Conservation (phyloP, 1,140 invertebrate species). For the Schlechtendalia chinensis region DNA sequence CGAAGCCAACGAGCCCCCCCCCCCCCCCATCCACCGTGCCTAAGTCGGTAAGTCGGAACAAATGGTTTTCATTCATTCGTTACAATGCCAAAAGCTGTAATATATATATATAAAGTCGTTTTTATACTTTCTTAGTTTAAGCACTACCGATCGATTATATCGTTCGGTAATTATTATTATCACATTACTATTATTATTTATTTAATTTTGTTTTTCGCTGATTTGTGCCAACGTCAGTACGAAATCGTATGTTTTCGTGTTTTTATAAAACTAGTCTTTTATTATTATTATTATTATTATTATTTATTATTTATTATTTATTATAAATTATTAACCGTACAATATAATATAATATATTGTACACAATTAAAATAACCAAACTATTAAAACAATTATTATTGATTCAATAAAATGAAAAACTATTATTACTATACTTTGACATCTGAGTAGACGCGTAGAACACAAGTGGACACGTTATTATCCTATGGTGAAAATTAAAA, state of each 20-base stretch:
- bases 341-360: too few species aligned
- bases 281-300: neutral
- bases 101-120: neutral
- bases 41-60: too few species aligned
- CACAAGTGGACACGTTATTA: too few species aligned
- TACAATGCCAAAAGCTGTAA: neutral
- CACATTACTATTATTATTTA: conserved; percentile 5
- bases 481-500: too few species aligned
- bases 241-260: neutral
- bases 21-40: too few species aligned
- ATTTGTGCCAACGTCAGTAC: neutral
- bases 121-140: neutral
- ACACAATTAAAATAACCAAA: neutral
- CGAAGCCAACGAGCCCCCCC: too few species aligned
- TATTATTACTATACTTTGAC: too few species aligned
- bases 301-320: too few species aligned
- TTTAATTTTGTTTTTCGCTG: conserved; percentile 5
- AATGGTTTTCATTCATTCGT: neutral
- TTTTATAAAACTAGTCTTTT: conserved; percentile 21
- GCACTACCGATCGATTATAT: neutral
- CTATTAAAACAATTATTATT: neutral
- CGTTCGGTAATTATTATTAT: neutral
- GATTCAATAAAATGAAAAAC: neutral
- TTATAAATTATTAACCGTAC: neutral
- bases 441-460: too few species aligned